A percentile compares a stretch with the other conserved stretches of the same genome.
These are phyloP conservation scores for Dreissena rostriformis DNA, from an alignment of 1,140 invertebrate genomes.

Conservation along the genomic window DNA sequence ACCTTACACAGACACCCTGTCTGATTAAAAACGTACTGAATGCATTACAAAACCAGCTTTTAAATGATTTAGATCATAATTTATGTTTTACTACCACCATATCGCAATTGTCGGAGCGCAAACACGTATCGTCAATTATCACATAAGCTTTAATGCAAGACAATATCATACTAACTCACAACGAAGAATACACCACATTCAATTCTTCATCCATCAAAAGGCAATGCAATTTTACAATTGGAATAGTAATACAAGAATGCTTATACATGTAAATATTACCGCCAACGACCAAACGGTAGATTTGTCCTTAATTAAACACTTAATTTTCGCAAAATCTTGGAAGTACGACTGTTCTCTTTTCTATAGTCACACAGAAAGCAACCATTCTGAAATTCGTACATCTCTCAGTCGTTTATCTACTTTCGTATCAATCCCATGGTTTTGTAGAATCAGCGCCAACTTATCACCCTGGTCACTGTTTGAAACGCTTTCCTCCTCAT, in stretches of 20 bases:
- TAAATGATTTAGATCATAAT: no score
- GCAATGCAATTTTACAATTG: background rate
- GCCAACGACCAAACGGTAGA: slow-evolving; percentile 22
- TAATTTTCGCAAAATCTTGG: background rate
- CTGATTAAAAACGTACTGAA: no score
- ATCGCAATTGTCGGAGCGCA: no score
- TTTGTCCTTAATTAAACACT: slow-evolving; percentile 39
- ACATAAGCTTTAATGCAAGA: no score
- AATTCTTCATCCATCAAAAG: no score
- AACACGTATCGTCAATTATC: no score
- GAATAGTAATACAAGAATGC: slow-evolving; percentile 52
- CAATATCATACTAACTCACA: no score
- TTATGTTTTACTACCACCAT: no score
- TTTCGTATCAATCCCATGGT: slow-evolving; percentile 87
- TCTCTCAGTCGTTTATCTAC: slow-evolving; percentile 86
- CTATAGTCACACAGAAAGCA: slow-evolving; percentile 80
- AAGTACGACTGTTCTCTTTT: background rate
- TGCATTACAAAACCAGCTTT: no score
- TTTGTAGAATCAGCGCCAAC: slow-evolving; percentile 85
- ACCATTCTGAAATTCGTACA: slow-evolving; percentile 87
- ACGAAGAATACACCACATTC: no score
- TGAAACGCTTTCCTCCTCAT: slow-evolving; percentile 64
- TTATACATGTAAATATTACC: slow-evolving; percentile 49
- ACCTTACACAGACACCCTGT: no score
- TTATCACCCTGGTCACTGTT: slow-evolving; percentile 83